A percentile compares a stretch with the other conserved stretches of the same genome.
phyloP scores from a whole-genome alignment of 2,797 vertebrate species.

The Choloepus didactylus region DNA sequence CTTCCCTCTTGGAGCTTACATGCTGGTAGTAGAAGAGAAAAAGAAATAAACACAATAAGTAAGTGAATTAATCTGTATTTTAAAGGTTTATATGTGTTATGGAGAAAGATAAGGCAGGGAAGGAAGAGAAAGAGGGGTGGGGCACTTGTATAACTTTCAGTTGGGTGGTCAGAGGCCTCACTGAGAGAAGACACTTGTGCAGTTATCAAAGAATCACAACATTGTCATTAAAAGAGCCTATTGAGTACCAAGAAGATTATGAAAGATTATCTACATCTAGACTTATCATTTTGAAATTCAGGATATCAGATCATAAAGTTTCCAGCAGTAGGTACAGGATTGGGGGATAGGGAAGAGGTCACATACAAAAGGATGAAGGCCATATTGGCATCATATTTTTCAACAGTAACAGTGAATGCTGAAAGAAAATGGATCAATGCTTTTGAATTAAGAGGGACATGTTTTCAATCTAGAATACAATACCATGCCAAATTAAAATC shows the following conservation, averaged over 20 bases:
- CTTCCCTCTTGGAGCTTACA: neutral
- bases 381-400: neutral
- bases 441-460: conserved; percentile 28
- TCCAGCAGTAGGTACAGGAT: neutral
- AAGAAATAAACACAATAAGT: neutral
- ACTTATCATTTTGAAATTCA: neutral
- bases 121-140: neutral
- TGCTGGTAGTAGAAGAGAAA: neutral
- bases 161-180: neutral
- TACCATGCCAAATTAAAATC: neutral
- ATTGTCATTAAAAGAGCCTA: neutral
- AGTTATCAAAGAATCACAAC: neutral
- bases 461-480: neutral
- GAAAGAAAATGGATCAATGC: conserved; percentile 10
- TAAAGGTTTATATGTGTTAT: neutral
- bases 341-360: too few relatives aligned
- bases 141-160: neutral
- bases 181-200: neutral
- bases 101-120: neutral
- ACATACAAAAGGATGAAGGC: neutral
- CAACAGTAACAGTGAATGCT: neutral
- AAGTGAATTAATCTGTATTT: neutral
- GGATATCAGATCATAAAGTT: neutral
- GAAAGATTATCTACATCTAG: neutral
- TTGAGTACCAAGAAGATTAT: neutral